Conservation (phyloP, 2,888 invertebrate species). For the Pterostichus niger region DNA sequence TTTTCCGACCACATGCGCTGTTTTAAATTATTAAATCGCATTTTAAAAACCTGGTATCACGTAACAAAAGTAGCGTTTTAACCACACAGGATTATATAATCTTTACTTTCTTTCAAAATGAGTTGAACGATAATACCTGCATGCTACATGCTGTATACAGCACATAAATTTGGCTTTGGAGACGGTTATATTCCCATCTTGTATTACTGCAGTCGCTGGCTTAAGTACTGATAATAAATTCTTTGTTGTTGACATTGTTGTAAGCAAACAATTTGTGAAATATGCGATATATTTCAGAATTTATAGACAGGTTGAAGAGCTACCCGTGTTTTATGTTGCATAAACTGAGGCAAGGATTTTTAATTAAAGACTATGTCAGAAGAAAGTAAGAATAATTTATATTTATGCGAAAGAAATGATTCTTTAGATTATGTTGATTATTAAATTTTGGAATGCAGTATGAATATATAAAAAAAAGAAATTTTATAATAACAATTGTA, state of each 20-base stretch:
- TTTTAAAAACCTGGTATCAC: slow-evolving; percentile 14
- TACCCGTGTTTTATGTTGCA: not conserved
- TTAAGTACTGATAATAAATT: slow-evolving; percentile 16
- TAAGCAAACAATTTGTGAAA: slow-evolving; percentile 1
- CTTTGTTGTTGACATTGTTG: slow-evolving; percentile 21
- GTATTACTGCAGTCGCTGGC: not conserved
- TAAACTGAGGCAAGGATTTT: not conserved
- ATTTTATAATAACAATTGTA: too few species aligned
- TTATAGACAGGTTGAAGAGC: slow-evolving; percentile 1
- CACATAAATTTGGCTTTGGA: slow-evolving; percentile 12
- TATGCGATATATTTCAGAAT: not conserved
- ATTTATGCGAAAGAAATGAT: not conserved
- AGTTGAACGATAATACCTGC: not conserved
- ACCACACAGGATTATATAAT: slow-evolving; percentile 6
- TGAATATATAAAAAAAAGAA: too few species aligned
- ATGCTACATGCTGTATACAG: not conserved
- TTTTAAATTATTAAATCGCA: slow-evolving; percentile 15
- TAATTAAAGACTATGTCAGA: not conserved
- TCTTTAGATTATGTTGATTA: too few species aligned
- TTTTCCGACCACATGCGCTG: not conserved
- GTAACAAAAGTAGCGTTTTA: slow-evolving; percentile 19
- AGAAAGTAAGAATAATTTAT: not conserved
- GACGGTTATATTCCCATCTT: not conserved
- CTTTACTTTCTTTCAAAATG: slow-evolving; percentile 18
- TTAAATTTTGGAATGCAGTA: too few species aligned